Conservation (phyloP, 2,888 invertebrate species). For the Acrocera orbiculus region DNA sequence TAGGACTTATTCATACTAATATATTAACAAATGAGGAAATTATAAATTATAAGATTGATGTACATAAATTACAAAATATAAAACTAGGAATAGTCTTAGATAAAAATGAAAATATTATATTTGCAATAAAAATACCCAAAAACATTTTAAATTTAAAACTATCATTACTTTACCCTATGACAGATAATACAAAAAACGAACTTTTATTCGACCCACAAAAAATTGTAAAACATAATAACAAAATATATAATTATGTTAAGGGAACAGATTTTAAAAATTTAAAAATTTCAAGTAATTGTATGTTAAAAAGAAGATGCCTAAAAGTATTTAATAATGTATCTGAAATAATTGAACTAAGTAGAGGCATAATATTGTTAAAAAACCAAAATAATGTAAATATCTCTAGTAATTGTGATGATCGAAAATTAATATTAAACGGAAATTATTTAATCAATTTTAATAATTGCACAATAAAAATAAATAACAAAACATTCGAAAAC, state of each 20-base stretch:
- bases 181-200: conserved; percentile 1
- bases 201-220: conserved; percentile 2
- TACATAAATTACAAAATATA: conserved; percentile 5
- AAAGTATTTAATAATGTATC: conserved; percentile 5
- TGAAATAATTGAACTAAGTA: conserved; percentile 3
- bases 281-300: conserved; percentile 1
- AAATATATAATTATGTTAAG: conserved; percentile 1
- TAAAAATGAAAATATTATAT: conserved; percentile 2
- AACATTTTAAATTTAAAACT: conserved; percentile 1
- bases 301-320: conserved; percentile 4
- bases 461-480: conserved; percentile 3
- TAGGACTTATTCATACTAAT: conserved; percentile 2
- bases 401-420: conserved; percentile 3
- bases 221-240: conserved; percentile 5
- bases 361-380: conserved; percentile 1
- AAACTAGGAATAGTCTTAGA: conserved; percentile 1
- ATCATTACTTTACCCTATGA: not conserved
- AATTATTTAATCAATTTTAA: conserved; percentile 5
- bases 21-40: conserved; percentile 4
- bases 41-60: not conserved
- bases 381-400: conserved; percentile 1
- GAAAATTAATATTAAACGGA: conserved; percentile 2
- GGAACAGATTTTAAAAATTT: conserved; percentile 3
- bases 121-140: conserved; percentile 4
- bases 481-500: conserved; percentile 1